Evolutionary conservation across 2,888 invertebrate genomes (phyloP), one percentile per base, ranked within the genome.

Genomic region (Phania funesta): DNA sequence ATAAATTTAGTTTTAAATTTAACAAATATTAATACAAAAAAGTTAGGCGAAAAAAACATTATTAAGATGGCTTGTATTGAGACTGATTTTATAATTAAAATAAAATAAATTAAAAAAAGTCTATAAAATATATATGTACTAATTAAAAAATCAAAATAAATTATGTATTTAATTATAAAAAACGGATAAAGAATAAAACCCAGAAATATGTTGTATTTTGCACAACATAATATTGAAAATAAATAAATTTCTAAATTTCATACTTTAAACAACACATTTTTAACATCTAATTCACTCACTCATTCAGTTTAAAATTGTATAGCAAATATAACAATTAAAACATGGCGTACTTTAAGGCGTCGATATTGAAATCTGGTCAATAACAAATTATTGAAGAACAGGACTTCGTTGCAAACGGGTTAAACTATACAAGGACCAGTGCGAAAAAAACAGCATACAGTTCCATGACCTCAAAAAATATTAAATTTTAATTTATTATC

Each of bases 51-150:
- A 64, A 84, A 73, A 75, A 73, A 78, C 74, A 67, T 83, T 60
- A 83, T 85, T 85, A 85, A 85, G 85, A 86, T 86, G 86, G 87
- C 88, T 87, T 88, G 87, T 86, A 87, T 87, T 87, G 87, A 88
- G 88, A 88, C 88, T 88, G 88, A 88, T 88, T 88, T 88, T 88
- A 85, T 87, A 87, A 87, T 83, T 84, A 81, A 78, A 62, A 67
- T 62, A 68, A 68, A 54, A 38, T 26, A 64, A 84, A 80, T 80
- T 46, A 68, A 74, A 58, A 29, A 76, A 65, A 18, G 58, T 64
- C 11, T 9, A 26, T 68, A 50, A 77, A 64, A 56, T 67, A 48
- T 73, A 48, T 44, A 58, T 16, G 32, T 52, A 52, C 44, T 60
- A 48, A 60, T 50, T 50, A 22, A 20, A 20, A 77, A 77, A 71